Percentiles rank a stretch among this genome's conserved stretches.
Evolutionary conservation across 1,140 invertebrate genomes (phyloP).

Genomic region (Euura saliciscinereae): DNA sequence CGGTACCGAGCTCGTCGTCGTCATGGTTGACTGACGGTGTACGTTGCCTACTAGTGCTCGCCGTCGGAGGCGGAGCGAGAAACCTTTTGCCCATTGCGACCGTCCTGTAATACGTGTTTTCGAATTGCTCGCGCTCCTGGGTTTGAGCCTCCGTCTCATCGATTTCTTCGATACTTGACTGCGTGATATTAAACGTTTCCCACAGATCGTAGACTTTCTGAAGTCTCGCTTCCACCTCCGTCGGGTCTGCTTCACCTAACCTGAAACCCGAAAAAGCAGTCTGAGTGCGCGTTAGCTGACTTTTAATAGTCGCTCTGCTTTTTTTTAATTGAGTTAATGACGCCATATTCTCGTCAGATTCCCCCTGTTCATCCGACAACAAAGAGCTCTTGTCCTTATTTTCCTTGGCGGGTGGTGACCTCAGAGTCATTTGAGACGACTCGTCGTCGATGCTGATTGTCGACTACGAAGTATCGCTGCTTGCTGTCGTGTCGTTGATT

Average conservation of each 20-base stretch:
- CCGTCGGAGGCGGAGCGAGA: conserved; percentile 8
- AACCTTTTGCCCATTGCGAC: conserved; percentile 9
- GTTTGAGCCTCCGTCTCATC: conserved; percentile 10
- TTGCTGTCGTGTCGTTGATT: not conserved
- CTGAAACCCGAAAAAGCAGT: not conserved
- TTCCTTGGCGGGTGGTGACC: not conserved
- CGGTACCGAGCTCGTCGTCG: not conserved
- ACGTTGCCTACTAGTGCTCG: conserved; percentile 11
- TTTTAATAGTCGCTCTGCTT: conserved; percentile 14
- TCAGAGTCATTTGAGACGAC: not conserved
- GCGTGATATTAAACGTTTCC: not conserved
- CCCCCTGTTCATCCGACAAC: not conserved
- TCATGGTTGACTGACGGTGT: not conserved
- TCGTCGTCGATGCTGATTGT: conserved; percentile 10
- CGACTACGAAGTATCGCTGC: not conserved
- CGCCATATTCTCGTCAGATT: not conserved
- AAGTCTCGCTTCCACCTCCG: conserved; percentile 21
- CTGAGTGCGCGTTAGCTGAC: conserved; percentile 16
- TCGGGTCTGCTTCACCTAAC: not conserved
- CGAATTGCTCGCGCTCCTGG: conserved; percentile 14
- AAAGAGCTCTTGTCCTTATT: not conserved
- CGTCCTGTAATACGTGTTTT: conserved; percentile 10
- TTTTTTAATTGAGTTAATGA: conserved; percentile 17
- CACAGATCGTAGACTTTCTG: conserved; percentile 16
- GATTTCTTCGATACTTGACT: conserved; percentile 13